Percentiles rank a stretch among this genome's conserved stretches.
Conservation (phyloP, 1,140 invertebrate species). For the Trialeurodes vaporariorum region DNA sequence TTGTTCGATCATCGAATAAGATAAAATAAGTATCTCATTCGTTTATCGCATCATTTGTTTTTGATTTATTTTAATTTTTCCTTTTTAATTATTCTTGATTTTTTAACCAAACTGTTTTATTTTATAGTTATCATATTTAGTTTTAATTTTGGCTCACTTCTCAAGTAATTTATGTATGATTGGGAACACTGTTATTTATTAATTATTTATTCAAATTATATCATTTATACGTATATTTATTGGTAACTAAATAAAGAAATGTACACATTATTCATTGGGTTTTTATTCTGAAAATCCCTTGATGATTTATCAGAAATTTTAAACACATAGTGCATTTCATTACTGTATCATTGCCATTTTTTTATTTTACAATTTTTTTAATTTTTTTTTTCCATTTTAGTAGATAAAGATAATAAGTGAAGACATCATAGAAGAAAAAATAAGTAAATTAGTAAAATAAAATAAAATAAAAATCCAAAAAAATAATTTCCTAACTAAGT, state of each 20-base stretch:
- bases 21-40: no score
- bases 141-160: background rate
- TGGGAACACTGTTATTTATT: background rate
- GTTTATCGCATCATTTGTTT: no score
- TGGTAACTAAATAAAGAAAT: background rate
- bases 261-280: background rate
- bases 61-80: no score
- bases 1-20: no score
- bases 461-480: no score
- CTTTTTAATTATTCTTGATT: no score
- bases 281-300: background rate
- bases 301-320: background rate
- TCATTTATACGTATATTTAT: background rate
- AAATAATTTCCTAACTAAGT: no score
- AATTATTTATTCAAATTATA: background rate
- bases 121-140: background rate
- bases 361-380: no score
- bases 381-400: no score
- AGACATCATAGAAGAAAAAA: no score
- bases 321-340: background rate
- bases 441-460: no score
- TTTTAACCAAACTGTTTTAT: background rate
- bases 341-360: background rate
- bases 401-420: no score
- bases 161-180: background rate